These are phyloP conservation scores for Stegostoma tigrinum DNA, from an alignment of 2,113 vertebrate species.

Conservation along the genomic window DNA sequence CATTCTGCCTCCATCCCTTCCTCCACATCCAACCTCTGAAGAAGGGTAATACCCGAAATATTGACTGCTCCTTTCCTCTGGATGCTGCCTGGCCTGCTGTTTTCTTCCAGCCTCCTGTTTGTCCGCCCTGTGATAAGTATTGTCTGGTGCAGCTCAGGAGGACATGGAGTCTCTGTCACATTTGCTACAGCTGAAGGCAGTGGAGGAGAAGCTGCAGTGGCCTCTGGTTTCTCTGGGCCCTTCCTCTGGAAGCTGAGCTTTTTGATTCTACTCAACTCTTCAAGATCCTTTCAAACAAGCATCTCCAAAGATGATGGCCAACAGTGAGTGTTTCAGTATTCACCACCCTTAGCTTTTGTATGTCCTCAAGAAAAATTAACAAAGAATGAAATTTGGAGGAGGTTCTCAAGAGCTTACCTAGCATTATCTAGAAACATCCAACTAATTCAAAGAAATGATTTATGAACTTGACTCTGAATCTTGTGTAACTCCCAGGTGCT, in stretches of 20 bases:
- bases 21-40: too few species aligned
- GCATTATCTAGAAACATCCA: not conserved
- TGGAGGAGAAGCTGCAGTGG: not conserved
- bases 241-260: not conserved
- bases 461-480: not conserved
- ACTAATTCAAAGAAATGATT: not conserved
- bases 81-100: too few species aligned
- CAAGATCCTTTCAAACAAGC: not conserved
- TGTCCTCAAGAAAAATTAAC: not conserved
- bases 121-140: too few species aligned
- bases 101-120: too few species aligned
- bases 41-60: too few species aligned
- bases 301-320: not conserved
- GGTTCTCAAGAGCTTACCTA: not conserved
- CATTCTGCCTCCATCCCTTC: too few species aligned
- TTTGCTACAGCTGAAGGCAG: not conserved
- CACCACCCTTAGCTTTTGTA: not conserved
- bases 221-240: not conserved
- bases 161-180: not conserved
- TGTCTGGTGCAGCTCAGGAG: too few species aligned
- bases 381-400: not conserved
- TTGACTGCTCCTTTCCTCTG: too few species aligned
- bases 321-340: not conserved
- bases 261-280: not conserved
- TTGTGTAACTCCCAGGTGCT: slow-evolving; percentile 53